These are phyloP conservation scores for Lysiphlebus fabarum DNA, from an alignment of 1,140 invertebrate genomes.

Conservation along the genomic window DNA sequence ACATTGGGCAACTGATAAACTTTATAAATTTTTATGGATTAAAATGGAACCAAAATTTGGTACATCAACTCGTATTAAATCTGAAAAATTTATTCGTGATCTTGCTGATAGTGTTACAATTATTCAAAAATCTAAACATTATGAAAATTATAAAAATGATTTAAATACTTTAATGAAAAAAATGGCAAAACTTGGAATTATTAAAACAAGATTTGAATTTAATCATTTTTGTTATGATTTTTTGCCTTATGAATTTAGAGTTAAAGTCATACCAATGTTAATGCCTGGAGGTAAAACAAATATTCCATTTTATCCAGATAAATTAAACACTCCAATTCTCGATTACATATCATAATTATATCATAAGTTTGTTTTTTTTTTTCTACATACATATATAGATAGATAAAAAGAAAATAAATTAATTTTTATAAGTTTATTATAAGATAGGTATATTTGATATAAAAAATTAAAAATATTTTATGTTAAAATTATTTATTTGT, in stretches of 20 bases:
- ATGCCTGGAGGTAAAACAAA: slow-evolving; percentile 37
- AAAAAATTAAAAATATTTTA: too few species aligned
- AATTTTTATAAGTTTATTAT: too few species aligned
- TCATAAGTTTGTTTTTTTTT: too few species aligned
- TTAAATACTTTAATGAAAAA: slow-evolving; percentile 33
- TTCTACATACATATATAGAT: too few species aligned
- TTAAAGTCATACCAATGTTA: slow-evolving; percentile 40
- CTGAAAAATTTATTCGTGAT: slow-evolving; percentile 36
- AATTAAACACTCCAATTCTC: slow-evolving; percentile 32
- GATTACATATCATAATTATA: too few species aligned
- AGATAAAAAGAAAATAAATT: too few species aligned
- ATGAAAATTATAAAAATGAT: slow-evolving; percentile 30
- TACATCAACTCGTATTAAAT: slow-evolving; percentile 27
- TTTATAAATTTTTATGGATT: slow-evolving; percentile 43
- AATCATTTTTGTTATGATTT: slow-evolving; percentile 42
- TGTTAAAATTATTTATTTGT: too few species aligned
- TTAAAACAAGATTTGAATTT: slow-evolving; percentile 37
- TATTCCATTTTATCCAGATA: slow-evolving; percentile 35
- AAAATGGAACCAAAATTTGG: slow-evolving; percentile 37
- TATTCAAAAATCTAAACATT: slow-evolving; percentile 31
- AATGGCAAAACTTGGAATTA: slow-evolving; percentile 38
- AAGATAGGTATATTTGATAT: too few species aligned
- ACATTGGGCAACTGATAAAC: slow-evolving; percentile 36
- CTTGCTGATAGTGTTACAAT: slow-evolving; percentile 24
- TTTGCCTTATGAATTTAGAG: slow-evolving; percentile 40